Evolutionary conservation across 2,888 invertebrate genomes (phyloP), one percentile per base, ranked within the genome.

Genomic region (Spisula subtruncata): DNA sequence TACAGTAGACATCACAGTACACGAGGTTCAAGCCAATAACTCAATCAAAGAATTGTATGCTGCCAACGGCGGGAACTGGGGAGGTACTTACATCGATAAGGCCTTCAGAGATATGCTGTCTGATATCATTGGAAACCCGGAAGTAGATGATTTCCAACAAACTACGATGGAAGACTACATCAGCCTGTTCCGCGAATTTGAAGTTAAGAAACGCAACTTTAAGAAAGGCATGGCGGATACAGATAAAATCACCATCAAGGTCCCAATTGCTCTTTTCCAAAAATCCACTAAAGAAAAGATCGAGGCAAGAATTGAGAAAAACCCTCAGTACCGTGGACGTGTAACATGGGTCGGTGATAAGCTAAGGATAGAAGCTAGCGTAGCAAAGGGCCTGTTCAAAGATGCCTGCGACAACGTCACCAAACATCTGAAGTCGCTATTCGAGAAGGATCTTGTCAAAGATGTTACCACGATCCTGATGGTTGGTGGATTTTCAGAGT

Each of bases 401-500:
- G 54, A 83, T 8, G 86, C 90, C 41, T 86, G 87, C 18, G 86
- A 92, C 20, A 92, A 89, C 54, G 86, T 93, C 46, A 86, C 91
- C 1, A 32, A 89, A 14, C 92, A 93, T 75, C 75, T 93, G 6
- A 46, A 88, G 14, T 71, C 79, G 14, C 87, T 93, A 0, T 89
- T 93, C 56, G 32, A 60, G 0, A 82, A 89, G 6, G 81, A 66
- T 32, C 60, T 85, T 12, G 86, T 92, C 60, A 85, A 51, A 25
- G 89, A 89, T 81, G 92, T 93, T 20, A 71, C 85, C 10, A 92
- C 91, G 1, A 85, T 93, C 14, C 81, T 93, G 18, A 92, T 93
- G 93, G 93, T 93, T 16, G 93, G 93, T 1, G 93, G 93, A 20
- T 93, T 93, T 81, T 93, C 93, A n/a, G 93, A 92, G 54, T 93